A percentile compares a stretch with the other conserved stretches of the same genome.
These are phyloP conservation scores for Aurelia coerulea DNA, from an alignment of 30 jellyfish, hydroid and myxozoan genomes.

Conservation along the genomic window DNA sequence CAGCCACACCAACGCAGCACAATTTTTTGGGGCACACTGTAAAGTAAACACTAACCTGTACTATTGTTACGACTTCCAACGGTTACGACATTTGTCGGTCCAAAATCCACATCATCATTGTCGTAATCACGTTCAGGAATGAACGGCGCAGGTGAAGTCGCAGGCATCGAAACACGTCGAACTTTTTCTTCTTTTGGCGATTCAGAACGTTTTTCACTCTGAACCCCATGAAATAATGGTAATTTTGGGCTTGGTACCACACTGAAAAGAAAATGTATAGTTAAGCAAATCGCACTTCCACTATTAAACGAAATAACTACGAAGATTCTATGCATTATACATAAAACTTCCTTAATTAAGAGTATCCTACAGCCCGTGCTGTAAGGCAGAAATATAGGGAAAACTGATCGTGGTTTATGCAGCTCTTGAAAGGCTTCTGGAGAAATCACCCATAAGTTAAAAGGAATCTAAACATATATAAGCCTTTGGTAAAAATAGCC, in stretches of 20 bases:
- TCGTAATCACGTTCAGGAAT: constrained; percentile 75
- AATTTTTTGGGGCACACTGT: no score
- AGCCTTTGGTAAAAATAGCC: no score
- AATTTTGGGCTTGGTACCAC: background rate
- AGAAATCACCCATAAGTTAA: no score
- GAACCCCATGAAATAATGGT: constrained; percentile 5
- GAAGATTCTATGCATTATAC: no score
- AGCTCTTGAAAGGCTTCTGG: no score
- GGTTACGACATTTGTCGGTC: background rate
- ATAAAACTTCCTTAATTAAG: no score
- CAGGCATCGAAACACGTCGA: constrained; percentile 68
- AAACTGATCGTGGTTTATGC: no score
- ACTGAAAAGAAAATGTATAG: background rate
- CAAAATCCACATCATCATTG: constrained; percentile 4
- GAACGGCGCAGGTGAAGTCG: constrained; percentile 38
- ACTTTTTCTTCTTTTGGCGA: constrained; percentile 24
- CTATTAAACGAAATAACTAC: no score
- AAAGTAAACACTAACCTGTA: background rate
- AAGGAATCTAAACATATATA: no score
- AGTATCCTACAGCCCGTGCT: no score
- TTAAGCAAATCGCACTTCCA: background rate
- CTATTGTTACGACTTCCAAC: background rate
- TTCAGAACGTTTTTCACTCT: background rate
- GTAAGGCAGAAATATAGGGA: no score
- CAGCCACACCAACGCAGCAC: no score